These are phyloP conservation scores for Diadema setosum DNA, from an alignment of 35 echinoderm and acorn worm genomes.

Conservation along the genomic window DNA sequence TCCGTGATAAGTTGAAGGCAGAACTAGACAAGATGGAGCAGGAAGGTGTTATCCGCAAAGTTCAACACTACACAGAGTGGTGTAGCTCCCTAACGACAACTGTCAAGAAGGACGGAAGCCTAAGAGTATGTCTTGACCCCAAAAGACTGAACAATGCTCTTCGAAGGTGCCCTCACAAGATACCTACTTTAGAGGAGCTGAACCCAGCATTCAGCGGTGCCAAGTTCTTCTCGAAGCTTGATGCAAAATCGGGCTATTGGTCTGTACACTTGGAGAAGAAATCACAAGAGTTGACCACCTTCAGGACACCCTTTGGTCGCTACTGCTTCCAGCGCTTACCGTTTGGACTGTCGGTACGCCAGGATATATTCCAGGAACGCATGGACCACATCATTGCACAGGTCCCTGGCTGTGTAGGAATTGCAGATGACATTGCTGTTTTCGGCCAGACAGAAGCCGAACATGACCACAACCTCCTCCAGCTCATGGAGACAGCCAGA, in stretches of 20 bases:
- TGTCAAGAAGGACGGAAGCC: constrained; percentile 25
- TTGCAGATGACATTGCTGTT: constrained; percentile 60
- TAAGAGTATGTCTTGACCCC: constrained; percentile 55
- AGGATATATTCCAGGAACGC: constrained; percentile 57
- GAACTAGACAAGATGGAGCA: too few species aligned
- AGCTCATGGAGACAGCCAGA: neutral
- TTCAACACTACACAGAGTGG: too few species aligned
- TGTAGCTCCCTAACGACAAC: constrained; percentile 10
- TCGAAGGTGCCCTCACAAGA: constrained; percentile 52
- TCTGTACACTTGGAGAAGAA: neutral
- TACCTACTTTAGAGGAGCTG: constrained; percentile 41
- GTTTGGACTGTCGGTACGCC: constrained; percentile 62
- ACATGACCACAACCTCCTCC: constrained; percentile 41
- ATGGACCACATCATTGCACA: constrained; percentile 54
- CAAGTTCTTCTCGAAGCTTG: constrained; percentile 55
- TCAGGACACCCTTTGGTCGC: constrained; percentile 59
- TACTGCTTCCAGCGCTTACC: constrained; percentile 61
- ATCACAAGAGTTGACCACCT: constrained; percentile 58
- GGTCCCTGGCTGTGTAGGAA: constrained; percentile 54
- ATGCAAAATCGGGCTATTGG: constrained; percentile 59
- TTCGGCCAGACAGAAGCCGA: constrained; percentile 34
- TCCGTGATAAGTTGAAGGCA: too few species aligned
- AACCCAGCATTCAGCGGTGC: too few species aligned
- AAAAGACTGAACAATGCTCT: constrained; percentile 54
- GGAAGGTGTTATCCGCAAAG: too few species aligned